These are phyloP conservation scores for Epinotia demarniana DNA, from an alignment of 2,888 invertebrate species.

Conservation along the genomic window DNA sequence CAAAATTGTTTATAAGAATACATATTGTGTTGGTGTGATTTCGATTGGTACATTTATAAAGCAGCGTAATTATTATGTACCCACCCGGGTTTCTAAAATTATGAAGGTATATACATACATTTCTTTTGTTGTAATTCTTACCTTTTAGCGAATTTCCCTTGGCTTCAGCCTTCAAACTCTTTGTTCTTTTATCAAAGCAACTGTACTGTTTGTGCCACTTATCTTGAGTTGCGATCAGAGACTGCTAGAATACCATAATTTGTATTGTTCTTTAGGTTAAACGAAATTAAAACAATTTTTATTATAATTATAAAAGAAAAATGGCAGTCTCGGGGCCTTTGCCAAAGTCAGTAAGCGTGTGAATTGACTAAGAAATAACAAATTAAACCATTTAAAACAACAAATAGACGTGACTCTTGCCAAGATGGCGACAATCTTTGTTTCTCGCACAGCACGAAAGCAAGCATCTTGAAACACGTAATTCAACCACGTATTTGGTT, in stretches of 20 bases:
- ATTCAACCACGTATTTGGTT: constrained; percentile 8
- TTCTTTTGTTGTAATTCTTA: neutral
- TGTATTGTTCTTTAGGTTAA: constrained; percentile 49
- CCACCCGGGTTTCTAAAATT: neutral
- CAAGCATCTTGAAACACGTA: neutral
- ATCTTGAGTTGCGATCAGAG: constrained; percentile 55
- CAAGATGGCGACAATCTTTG: too few species aligned
- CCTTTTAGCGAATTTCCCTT: constrained; percentile 22
- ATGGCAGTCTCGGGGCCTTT: too few species aligned
- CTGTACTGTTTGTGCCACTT: constrained; percentile 47
- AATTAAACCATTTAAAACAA: too few species aligned
- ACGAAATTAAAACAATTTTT: constrained; percentile 29
- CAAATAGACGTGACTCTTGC: too few species aligned
- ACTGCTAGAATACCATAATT: constrained; percentile 52
- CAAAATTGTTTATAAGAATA: neutral
- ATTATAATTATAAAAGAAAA: too few species aligned
- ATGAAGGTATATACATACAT: neutral
- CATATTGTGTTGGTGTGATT: neutral
- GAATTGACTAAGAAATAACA: too few species aligned
- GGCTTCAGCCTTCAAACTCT: constrained; percentile 49
- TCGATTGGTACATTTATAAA: neutral
- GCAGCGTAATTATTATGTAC: neutral
- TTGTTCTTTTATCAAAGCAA: constrained; percentile 52
- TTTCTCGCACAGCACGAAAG: too few species aligned
- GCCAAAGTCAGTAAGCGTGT: too few species aligned